Evolutionary conservation across 2,797 vertebrate genomes (phyloP).

Genomic region (Antennarius maculatus): DNA sequence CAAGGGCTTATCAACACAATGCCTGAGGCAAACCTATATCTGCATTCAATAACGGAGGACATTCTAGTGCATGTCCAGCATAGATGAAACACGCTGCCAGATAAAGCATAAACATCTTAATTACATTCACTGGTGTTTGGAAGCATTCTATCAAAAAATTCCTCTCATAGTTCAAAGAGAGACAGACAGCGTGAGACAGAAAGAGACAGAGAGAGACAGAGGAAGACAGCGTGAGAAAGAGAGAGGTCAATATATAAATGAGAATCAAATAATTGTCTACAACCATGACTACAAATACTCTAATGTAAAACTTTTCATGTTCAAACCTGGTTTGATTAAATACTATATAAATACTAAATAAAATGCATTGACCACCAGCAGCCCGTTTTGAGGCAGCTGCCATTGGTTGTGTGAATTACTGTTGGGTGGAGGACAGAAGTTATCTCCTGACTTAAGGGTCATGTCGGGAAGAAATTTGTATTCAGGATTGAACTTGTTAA

Average conservation of each 20-base stretch:
- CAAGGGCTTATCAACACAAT: slow-evolving; percentile 50
- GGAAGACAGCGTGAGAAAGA: no score
- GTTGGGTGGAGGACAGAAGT: slow-evolving; percentile 27
- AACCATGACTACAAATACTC: no score
- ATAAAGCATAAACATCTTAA: slow-evolving; percentile 23
- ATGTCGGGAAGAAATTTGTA: slow-evolving; percentile 18
- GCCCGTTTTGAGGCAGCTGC: slow-evolving; percentile 33
- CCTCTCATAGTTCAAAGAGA: background rate
- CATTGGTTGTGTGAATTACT: slow-evolving; percentile 25
- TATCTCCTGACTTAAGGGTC: slow-evolving; percentile 11
- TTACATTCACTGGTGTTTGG: slow-evolving; percentile 2
- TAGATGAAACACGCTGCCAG: slow-evolving; percentile 13
- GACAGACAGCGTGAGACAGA: no score
- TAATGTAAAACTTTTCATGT: no score
- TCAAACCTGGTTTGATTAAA: no score
- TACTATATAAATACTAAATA: background rate
- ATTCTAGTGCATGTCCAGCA: slow-evolving; percentile 20
- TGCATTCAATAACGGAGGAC: slow-evolving; percentile 42
- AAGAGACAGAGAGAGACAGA: no score
- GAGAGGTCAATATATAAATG: no score
- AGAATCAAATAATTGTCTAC: no score
- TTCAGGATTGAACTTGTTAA: slow-evolving; percentile 26
- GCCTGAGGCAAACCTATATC: slow-evolving; percentile 27
- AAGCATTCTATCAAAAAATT: background rate
- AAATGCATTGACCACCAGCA: background rate